phyloP scores from a whole-genome alignment of 2,797 vertebrate genomes.

The Picus viridis region DNA sequence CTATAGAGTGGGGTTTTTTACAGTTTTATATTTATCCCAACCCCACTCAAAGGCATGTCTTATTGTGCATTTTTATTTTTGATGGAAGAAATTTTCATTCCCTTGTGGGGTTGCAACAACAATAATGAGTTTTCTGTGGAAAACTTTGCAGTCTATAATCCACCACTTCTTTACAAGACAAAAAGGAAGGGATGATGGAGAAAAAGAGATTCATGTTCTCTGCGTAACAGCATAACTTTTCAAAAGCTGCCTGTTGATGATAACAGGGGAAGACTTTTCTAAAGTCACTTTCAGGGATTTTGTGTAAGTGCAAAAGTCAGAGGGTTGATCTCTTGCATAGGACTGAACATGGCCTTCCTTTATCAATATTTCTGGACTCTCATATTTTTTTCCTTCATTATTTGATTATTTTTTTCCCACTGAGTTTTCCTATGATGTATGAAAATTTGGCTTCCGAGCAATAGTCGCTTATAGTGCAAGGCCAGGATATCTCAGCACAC shows the following conservation, averaged over 20 bases:
- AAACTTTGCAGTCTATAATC: not conserved
- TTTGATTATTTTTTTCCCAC: not conserved
- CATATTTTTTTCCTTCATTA: not conserved
- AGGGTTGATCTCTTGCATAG: fast-evolving
- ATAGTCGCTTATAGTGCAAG: not conserved
- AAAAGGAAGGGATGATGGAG: not conserved
- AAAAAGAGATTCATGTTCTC: not conserved
- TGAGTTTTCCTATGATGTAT: not conserved
- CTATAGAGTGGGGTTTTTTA: not conserved
- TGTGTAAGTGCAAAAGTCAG: not conserved
- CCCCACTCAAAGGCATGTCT: fast-evolving
- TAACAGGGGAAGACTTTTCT: not conserved
- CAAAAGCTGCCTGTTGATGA: not conserved
- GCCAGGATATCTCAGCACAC: not conserved
- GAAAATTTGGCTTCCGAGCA: not conserved
- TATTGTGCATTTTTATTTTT: not conserved
- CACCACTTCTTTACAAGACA: not conserved
- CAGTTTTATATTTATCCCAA: not conserved
- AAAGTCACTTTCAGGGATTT: not conserved
- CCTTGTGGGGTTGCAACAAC: not conserved
- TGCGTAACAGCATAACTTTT: not conserved
- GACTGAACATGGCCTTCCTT: not conserved
- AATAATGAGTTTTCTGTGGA: not conserved
- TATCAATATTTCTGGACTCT: not conserved
- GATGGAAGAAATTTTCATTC: not conserved